These are phyloP conservation scores for Mimachlamys varia DNA, from an alignment of 2,888 invertebrate genomes.

Conservation along the genomic window DNA sequence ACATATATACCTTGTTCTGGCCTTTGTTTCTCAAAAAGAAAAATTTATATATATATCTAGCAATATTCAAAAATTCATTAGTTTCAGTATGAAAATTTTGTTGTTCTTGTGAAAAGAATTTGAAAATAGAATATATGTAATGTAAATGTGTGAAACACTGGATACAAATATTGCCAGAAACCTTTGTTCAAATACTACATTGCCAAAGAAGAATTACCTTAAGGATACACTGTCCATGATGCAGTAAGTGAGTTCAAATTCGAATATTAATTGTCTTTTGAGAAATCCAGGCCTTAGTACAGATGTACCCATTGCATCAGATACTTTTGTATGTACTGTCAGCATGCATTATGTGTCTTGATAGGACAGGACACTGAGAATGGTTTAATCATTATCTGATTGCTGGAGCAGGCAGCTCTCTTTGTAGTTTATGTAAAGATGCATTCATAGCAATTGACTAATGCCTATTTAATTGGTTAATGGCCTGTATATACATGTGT, in stretches of 20 bases:
- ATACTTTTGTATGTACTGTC: not conserved
- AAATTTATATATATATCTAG: not conserved
- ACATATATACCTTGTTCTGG: not conserved
- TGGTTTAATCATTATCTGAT: not conserved
- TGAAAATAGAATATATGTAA: too few relatives aligned
- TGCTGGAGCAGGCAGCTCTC: not conserved
- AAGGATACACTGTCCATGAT: not conserved
- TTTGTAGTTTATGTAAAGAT: not conserved
- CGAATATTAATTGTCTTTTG: not conserved
- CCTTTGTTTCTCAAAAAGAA: not conserved
- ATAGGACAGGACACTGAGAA: not conserved
- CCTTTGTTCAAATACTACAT: too few relatives aligned
- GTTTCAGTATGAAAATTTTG: not conserved
- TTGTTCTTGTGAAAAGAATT: not conserved
- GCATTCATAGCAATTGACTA: not conserved
- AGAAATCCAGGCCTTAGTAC: not conserved
- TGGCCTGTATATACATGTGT: not conserved
- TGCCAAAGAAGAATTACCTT: not conserved
- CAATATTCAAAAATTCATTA: not conserved
- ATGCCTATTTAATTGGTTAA: not conserved
- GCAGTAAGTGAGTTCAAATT: not conserved
- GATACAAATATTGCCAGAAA: not conserved
- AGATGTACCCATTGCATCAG: not conserved
- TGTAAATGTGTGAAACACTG: too few relatives aligned
- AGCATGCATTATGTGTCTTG: not conserved